phyloP scores from a whole-genome alignment of 2,888 invertebrate species.

The Neoaliturus tenellus region DNA sequence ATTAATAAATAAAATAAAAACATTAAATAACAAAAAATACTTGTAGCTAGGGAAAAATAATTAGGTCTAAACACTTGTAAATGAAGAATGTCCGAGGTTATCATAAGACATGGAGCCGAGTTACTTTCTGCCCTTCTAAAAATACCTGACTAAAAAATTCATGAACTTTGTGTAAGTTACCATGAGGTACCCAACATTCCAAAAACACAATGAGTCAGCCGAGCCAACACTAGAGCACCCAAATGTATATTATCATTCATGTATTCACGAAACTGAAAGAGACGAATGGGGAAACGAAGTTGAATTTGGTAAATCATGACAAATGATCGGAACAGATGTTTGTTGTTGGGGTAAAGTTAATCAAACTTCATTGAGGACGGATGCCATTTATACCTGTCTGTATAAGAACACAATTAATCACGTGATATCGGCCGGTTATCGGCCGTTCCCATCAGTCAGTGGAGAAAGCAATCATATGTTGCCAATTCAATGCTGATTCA shows the following conservation, averaged over 20 bases:
- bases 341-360: slow-evolving; percentile 50
- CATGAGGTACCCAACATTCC: too few species aligned
- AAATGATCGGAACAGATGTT: slow-evolving; percentile 47
- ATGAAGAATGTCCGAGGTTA: too few species aligned
- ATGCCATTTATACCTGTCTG: slow-evolving; percentile 50
- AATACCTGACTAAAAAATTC: too few species aligned
- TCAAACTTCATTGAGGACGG: slow-evolving; percentile 52
- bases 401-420: slow-evolving; percentile 52
- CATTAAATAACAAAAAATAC: too few species aligned
- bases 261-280: slow-evolving; percentile 48
- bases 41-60: too few species aligned
- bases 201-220: background rate
- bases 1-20: too few species aligned
- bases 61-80: too few species aligned
- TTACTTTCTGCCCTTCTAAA: too few species aligned
- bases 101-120: too few species aligned
- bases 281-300: slow-evolving; percentile 43
- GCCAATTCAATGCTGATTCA: slow-evolving; percentile 49
- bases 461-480: slow-evolving; percentile 53
- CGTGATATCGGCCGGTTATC: slow-evolving; percentile 19
- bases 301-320: slow-evolving; percentile 51
- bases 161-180: too few species aligned
- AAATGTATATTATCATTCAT: slow-evolving; percentile 16
- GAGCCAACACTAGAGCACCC: slow-evolving; percentile 1
- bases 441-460: slow-evolving; percentile 47